These are phyloP conservation scores for Epinephelus coioides DNA, from an alignment of 2,797 vertebrate genomes.

Conservation along the genomic window DNA sequence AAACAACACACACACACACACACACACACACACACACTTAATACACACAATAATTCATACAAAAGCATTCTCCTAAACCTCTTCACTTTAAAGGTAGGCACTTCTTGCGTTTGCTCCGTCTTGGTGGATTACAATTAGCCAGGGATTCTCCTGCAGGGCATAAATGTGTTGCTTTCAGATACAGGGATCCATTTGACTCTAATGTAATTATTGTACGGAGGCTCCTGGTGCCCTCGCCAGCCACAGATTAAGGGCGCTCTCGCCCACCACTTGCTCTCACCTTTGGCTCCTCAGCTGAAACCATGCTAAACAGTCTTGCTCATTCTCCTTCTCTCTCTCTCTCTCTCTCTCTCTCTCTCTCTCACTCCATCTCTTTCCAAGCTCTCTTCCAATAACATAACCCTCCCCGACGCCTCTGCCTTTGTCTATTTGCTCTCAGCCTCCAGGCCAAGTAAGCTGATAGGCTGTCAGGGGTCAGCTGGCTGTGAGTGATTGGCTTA, in stretches of 20 bases:
- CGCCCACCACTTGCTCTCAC: constrained; percentile 88
- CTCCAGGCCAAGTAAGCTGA: constrained; percentile 82
- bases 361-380: constrained; percentile 64
- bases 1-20: constrained; percentile 51
- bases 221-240: constrained; percentile 86
- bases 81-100: constrained; percentile 85
- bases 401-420: constrained; percentile 77
- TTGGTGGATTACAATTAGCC: constrained; percentile 90
- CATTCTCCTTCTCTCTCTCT: constrained; percentile 52
- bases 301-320: constrained; percentile 78
- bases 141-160: constrained; percentile 89
- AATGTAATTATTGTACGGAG: constrained; percentile 89
- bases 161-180: constrained; percentile 92
- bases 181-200: constrained; percentile 89
- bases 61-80: constrained; percentile 78
- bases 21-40: constrained; percentile 48
- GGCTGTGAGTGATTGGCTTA: constrained; percentile 85
- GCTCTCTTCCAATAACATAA: constrained; percentile 75
- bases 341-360: constrained; percentile 53
- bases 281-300: constrained; percentile 87
- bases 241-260: constrained; percentile 87
- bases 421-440: constrained; percentile 81
- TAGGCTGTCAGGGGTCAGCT: constrained; percentile 85
- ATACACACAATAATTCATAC: constrained; percentile 67
- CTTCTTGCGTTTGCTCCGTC: constrained; percentile 81